These are phyloP conservation scores for Haliaeetus leucogaster DNA, from an alignment of 2,113 vertebrate species.

Conservation along the genomic window DNA sequence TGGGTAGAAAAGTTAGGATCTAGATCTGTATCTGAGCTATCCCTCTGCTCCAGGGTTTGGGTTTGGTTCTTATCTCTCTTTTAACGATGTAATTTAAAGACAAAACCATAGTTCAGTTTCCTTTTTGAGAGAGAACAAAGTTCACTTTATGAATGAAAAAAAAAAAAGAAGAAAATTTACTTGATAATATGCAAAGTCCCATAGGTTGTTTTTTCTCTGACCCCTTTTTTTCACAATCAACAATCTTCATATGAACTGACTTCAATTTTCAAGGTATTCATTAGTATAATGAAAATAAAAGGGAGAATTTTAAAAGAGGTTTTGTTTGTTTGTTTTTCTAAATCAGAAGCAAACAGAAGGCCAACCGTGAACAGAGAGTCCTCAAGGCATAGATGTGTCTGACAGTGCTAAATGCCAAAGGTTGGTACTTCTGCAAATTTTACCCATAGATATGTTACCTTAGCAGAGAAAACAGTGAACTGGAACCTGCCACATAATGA, in stretches of 20 bases:
- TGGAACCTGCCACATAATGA: neutral
- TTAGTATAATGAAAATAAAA: conserved; percentile 42
- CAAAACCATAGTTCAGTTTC: conserved; percentile 50
- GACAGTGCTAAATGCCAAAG: neutral
- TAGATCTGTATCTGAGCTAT: conserved; percentile 57
- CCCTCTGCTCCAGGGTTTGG: conserved; percentile 31
- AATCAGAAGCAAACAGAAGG: conserved; percentile 26
- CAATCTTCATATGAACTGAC: conserved; percentile 34
- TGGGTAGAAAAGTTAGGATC: conserved; percentile 22
- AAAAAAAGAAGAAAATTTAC: neutral
- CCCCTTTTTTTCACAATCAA: neutral
- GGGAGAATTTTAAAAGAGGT: neutral
- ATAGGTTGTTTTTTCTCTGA: conserved; percentile 2
- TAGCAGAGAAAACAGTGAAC: neutral
- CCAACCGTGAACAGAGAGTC: neutral
- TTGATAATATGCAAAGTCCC: conserved; percentile 5
- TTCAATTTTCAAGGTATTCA: conserved; percentile 24
- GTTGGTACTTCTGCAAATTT: neutral
- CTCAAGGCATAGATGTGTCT: neutral
- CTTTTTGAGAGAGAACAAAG: conserved; percentile 48
- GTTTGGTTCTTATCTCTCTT: conserved; percentile 54
- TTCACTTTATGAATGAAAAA: conserved; percentile 38
- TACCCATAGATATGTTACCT: neutral
- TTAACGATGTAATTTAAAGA: conserved; percentile 49
- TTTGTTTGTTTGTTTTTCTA: conserved; percentile 9